phyloP scores from a whole-genome alignment of 2,888 invertebrate species.

The Trypoxylon attenuatum region DNA sequence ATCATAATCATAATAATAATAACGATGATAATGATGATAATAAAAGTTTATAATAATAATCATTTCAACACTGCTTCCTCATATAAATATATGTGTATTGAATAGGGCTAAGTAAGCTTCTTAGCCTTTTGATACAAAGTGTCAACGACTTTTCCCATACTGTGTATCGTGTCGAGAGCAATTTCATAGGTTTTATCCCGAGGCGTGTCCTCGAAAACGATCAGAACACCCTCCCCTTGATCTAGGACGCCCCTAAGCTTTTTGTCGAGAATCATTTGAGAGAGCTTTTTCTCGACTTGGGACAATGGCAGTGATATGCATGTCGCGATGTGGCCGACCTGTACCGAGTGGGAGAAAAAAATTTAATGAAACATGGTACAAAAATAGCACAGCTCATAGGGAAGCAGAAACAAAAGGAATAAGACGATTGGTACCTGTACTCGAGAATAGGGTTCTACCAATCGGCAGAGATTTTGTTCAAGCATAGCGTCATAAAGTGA shows the following conservation, averaged over 20 bases:
- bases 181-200: slow-evolving; percentile 98
- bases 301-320: slow-evolving; percentile 92
- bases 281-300: slow-evolving; percentile 98
- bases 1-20: no score
- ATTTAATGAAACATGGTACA: neutral
- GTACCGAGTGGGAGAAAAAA: slow-evolving; percentile 1
- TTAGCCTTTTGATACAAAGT: slow-evolving; percentile 99
- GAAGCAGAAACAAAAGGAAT: no score
- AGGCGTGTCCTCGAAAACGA: slow-evolving; percentile 96
- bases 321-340: slow-evolving; percentile 90
- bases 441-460: slow-evolving; percentile 98
- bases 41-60: slow-evolving; percentile 63
- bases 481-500: slow-evolving; percentile 98
- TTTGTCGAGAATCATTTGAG: slow-evolving; percentile 99
- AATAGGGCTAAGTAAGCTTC: slow-evolving; percentile 88
- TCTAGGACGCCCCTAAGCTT: slow-evolving; percentile 98
- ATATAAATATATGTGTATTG: slow-evolving; percentile 62
- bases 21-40: no score
- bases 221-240: slow-evolving; percentile 98
- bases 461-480: slow-evolving; percentile 98
- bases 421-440: no score
- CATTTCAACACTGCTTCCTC: slow-evolving; percentile 66
- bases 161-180: slow-evolving; percentile 97
- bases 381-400: no score
- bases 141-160: slow-evolving; percentile 99